These are phyloP conservation scores for Salvelinus namaycush DNA, from an alignment of 2,113 vertebrate species.

Conservation along the genomic window DNA sequence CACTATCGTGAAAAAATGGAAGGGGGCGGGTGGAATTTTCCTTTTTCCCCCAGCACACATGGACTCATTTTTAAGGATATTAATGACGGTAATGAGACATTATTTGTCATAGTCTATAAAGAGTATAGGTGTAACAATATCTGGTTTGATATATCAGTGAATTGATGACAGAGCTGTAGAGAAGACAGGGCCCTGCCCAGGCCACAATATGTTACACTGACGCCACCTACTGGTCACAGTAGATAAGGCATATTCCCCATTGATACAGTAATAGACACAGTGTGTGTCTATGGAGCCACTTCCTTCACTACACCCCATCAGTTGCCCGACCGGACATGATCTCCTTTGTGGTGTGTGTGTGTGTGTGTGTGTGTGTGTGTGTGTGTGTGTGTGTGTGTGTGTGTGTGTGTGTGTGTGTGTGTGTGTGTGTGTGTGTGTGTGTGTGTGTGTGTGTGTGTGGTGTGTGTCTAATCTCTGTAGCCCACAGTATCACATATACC, in stretches of 20 bases:
- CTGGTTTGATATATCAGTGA: slow-evolving; percentile 2
- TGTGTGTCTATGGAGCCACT: too few relatives aligned
- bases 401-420: neutral
- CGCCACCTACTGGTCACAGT: slow-evolving; percentile 56
- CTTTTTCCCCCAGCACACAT: neutral
- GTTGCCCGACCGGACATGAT: too few relatives aligned
- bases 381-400: too few relatives aligned
- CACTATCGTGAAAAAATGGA: neutral
- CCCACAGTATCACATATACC: neutral
- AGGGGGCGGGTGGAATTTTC: neutral
- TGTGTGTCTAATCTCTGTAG: neutral
- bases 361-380: too few relatives aligned
- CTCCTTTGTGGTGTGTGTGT: too few relatives aligned
- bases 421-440: too few relatives aligned
- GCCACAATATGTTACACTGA: slow-evolving; percentile 30
- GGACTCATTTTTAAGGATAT: neutral
- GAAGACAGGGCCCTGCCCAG: slow-evolving; percentile 37
- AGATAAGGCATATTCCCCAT: neutral
- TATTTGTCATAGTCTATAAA: neutral
- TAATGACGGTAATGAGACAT: neutral
- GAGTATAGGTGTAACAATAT: neutral
- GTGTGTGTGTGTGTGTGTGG: too few relatives aligned
- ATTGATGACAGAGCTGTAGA: neutral
- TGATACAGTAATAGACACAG: too few relatives aligned
- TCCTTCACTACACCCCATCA: too few relatives aligned